A percentile compares a stretch with the other conserved stretches of the same genome.
These are phyloP conservation scores for Papilio xuthus DNA, from an alignment of 1,140 invertebrate genomes.

Conservation along the genomic window DNA sequence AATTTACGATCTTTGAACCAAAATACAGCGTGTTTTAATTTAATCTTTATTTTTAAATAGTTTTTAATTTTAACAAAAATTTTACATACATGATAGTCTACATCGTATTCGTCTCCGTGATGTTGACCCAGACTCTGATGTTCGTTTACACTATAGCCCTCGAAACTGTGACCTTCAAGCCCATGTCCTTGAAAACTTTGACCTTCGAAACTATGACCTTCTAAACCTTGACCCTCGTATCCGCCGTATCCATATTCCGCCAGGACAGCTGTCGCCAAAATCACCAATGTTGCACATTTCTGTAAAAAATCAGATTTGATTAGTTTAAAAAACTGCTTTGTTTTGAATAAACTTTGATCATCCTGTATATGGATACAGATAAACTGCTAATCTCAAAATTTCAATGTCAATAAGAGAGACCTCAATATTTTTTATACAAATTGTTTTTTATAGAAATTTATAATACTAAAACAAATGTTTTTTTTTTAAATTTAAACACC, in stretches of 20 bases:
- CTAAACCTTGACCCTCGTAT: conserved; percentile 54
- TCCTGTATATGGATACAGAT: neutral
- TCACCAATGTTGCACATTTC: conserved; percentile 54
- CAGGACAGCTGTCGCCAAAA: conserved; percentile 50
- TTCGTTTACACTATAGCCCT: conserved; percentile 58
- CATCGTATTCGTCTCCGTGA: conserved; percentile 66
- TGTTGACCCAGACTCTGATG: conserved; percentile 62
- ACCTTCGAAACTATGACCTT: conserved; percentile 51
- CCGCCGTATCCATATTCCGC: conserved; percentile 53
- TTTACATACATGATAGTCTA: conserved; percentile 72
- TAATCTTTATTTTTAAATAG: too few relatives aligned
- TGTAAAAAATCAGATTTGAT: conserved; percentile 42
- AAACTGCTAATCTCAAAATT: too few relatives aligned
- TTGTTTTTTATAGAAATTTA: too few relatives aligned
- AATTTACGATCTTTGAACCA: too few relatives aligned
- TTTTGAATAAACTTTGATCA: neutral
- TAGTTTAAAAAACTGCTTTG: neutral
- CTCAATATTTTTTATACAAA: too few relatives aligned
- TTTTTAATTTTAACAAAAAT: neutral
- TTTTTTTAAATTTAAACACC: neutral
- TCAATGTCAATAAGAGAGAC: too few relatives aligned
- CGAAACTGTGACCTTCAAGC: conserved; percentile 49
- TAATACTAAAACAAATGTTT: too few relatives aligned
- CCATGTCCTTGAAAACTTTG: conserved; percentile 52
- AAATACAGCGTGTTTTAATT: too few relatives aligned